Percentiles rank a stretch among this genome's conserved stretches.
phyloP scores from a whole-genome alignment of 2,888 invertebrate species.

The Ophioninae sp. region DNA sequence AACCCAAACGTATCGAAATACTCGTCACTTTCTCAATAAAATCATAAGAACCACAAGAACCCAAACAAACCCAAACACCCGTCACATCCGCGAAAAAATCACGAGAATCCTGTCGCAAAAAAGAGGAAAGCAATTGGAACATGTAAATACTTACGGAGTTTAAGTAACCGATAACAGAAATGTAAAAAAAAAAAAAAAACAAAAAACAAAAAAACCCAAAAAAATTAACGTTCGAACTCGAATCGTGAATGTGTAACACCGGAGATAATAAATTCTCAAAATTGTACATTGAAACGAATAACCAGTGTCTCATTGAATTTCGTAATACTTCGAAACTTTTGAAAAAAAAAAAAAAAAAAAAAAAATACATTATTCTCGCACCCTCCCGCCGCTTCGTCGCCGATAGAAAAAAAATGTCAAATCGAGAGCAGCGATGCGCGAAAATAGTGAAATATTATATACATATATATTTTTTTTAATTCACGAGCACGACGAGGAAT shows the following conservation, averaged over 20 bases:
- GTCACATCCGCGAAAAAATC: conserved; percentile 42
- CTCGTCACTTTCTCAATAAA: too few species aligned
- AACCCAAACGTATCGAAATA: too few species aligned
- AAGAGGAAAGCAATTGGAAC: conserved; percentile 58
- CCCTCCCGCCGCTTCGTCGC: not conserved
- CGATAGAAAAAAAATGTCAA: conserved; percentile 38
- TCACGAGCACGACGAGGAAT: conserved; percentile 44
- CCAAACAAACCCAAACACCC: conserved; percentile 38
- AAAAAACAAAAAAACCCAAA: too few species aligned
- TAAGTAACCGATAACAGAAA: not conserved
- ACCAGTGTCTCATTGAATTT: conserved; percentile 31
- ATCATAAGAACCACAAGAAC: too few species aligned
- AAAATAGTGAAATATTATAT: conserved; percentile 9
- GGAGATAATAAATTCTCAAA: conserved; percentile 74
- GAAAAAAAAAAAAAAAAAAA: conserved; percentile 20
- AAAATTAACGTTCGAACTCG: not conserved
- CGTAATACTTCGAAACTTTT: conserved; percentile 14
- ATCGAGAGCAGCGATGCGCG: conserved; percentile 11
- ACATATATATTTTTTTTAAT: conserved; percentile 20
- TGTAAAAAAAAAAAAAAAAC: conserved; percentile 34
- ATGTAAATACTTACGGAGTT: conserved; percentile 13
- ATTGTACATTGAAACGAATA: conserved; percentile 68
- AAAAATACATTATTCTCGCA: not conserved
- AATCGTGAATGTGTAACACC: conserved; percentile 63
- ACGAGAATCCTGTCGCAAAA: conserved; percentile 53